Evolutionary conservation across 2,888 invertebrate species (phyloP), one percentile per base, ranked within the genome.

Genomic region (Sclerodermus sp.): DNA sequence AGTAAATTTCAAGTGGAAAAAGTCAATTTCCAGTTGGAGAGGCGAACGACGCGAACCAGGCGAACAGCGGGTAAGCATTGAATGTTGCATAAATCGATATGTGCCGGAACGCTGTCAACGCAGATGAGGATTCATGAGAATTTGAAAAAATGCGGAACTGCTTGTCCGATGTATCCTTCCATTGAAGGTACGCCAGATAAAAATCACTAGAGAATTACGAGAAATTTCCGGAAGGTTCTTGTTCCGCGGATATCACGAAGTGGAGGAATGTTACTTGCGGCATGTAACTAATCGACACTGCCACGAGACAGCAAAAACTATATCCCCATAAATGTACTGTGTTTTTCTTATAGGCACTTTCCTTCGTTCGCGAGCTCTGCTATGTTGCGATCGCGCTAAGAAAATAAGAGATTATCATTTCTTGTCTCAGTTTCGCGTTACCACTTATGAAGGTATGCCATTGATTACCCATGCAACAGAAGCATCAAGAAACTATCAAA

Each of bases 91-190:
- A 38, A 14, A 17, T 10, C 12, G 10, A 13, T 16, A 38, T 15
- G 13, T 12, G 38, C 16, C 9, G 38, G 17, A 17, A 10, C 16
- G 6, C 14, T 15, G 14, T 37, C 6, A 9, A 14, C 37, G 16
- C 9, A 37, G 1, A 16, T 14, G 14, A 12, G 38, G 3, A 16
- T 18, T 15, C 15, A 15, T 16, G 5, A 12, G 29, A 12, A n/a
- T 5, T 13, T 23, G 40, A 15, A n/a, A 23, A 51, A 42, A 54
- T 30, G 42, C 42, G 52, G 52, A 53, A 46, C 42, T 48, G 40
- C 41, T 47, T 42, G 29, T 18, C 14, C 4, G 13, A 16, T 37
- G 10, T 18, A 41, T 18, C 10, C 39, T 13, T 8, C 17, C 38
- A n/a, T n/a, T 16, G 34, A 36, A 30, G 8, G 30, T 5, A 30